Base-by-base conservation (phyloP, 2,888 invertebrate species). In the Tethea ocularis region DNA sequence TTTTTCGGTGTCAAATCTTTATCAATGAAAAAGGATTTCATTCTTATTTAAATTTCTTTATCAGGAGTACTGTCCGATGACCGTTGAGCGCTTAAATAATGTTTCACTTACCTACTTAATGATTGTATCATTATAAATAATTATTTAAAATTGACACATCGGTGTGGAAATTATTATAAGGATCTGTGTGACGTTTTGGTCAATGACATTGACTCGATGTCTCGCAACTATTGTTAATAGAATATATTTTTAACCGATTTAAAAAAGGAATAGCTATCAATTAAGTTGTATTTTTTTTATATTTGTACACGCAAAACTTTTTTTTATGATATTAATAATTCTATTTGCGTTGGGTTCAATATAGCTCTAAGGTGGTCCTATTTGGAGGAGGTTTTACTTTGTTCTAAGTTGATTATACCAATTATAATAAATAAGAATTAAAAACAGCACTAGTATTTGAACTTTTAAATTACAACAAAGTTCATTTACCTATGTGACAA, bases 1-100 rank as follows among this genome's bases (percentile, higher is more conserved):
- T 92, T 91, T 91, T 90, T 90, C 84, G 75, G 82, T 91, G 91
- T 92, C 93, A 92, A 91, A 88, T 82, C 85, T 89, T 93, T 91
- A 92, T 93, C 92, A 93, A 93, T 91, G 91, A 86, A 87, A 86
- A 91, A 90, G 90, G 85, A 87, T 87, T 90, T 91, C 86, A 92
- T 91, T 92, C 89, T 91, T 89, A 89, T 89, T 89, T 88, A 33
- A 33, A 33, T 88, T 86, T 82, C 77, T 78, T 91, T 91, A 91
- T 91, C 90, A 82, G 75, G 75, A 74, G 80, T 73, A 73, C 77
- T 82, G 83, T 83, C 83, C 76, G 75, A 78, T 84, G 84, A 83
- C 79, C 80, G 83, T 74, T 75, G 82, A 81, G 74, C 80, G 78
- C 75, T 79, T 79, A 81, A 82, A 78, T 87, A 84, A 86, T 83